A percentile compares a stretch with the other conserved stretches of the same genome.
Conservation (phyloP, 1,140 invertebrate species). For the Saccostrea glomerata region DNA sequence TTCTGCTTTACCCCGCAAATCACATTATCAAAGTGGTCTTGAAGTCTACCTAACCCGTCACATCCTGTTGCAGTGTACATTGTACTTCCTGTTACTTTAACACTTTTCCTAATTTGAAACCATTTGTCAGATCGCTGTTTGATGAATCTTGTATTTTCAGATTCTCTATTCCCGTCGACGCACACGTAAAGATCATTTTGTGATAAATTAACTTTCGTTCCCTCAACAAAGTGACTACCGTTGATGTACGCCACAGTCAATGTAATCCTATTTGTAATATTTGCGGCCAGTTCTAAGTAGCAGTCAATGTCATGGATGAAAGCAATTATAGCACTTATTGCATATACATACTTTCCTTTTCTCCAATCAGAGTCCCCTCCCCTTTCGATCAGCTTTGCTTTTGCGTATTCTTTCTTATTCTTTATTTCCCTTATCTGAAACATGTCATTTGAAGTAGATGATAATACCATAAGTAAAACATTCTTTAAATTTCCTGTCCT, state of each 20-base stretch:
- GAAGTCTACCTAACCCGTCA: constrained; percentile 40
- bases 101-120: constrained; percentile 38
- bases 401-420: constrained; percentile 56
- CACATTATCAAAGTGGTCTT: constrained; percentile 54
- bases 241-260: constrained; percentile 34
- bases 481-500: constrained; percentile 24
- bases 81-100: constrained; percentile 55
- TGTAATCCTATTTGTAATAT: background rate
- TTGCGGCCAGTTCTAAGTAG: background rate
- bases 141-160: constrained; percentile 1
- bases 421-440: constrained; percentile 48
- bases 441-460: constrained; percentile 29
- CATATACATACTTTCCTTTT: constrained; percentile 54
- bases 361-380: constrained; percentile 48
- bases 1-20: constrained; percentile 24
- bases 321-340: constrained; percentile 52
- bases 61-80: constrained; percentile 41
- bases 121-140: constrained; percentile 53
- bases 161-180: background rate
- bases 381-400: constrained; percentile 54
- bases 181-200: background rate
- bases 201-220: background rate
- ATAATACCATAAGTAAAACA: constrained; percentile 32
- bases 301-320: constrained; percentile 53
- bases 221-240: background rate